phyloP scores from a whole-genome alignment of 2,113 vertebrate genomes.

The Artemisiospiza belli region DNA sequence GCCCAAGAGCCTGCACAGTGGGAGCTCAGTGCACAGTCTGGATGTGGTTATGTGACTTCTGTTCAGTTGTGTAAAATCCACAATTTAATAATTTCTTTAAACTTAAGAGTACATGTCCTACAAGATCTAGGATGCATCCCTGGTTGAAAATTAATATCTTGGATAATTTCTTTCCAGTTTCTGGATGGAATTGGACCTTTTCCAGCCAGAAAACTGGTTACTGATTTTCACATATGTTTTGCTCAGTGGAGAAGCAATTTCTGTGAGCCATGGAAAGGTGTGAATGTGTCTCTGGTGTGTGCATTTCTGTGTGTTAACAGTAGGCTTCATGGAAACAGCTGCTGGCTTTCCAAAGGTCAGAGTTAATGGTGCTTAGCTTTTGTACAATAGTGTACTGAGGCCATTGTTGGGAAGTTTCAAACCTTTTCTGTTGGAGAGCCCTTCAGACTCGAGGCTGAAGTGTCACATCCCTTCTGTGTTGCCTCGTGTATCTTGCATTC shows the following conservation, averaged over 20 bases:
- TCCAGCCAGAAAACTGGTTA: not conserved
- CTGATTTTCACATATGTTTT: not conserved
- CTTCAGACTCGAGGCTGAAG: not conserved
- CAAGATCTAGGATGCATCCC: not conserved
- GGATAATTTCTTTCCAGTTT: not conserved
- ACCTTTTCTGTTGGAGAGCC: not conserved
- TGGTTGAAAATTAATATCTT: not conserved
- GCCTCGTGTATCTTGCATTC: not conserved
- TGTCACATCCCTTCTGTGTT: rapidly evolving
- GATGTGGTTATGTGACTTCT: not conserved
- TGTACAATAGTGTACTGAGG: not conserved
- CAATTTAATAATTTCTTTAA: not conserved
- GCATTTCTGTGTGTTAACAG: not conserved
- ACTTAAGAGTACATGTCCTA: not conserved
- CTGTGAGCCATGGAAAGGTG: not conserved
- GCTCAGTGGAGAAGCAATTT: not conserved
- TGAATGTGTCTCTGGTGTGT: not conserved
- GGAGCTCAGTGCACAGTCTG: not conserved
- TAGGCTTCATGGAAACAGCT: not conserved
- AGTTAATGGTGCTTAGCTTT: not conserved
- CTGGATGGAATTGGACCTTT: not conserved
- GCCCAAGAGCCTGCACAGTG: rapidly evolving
- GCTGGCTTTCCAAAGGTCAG: not conserved
- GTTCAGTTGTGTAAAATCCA: not conserved
- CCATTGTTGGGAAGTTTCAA: not conserved